Percentiles rank a stretch among this genome's conserved stretches.
Evolutionary conservation across 2,113 vertebrate genomes (phyloP).

Genomic region (Dipodomys merriami): DNA sequence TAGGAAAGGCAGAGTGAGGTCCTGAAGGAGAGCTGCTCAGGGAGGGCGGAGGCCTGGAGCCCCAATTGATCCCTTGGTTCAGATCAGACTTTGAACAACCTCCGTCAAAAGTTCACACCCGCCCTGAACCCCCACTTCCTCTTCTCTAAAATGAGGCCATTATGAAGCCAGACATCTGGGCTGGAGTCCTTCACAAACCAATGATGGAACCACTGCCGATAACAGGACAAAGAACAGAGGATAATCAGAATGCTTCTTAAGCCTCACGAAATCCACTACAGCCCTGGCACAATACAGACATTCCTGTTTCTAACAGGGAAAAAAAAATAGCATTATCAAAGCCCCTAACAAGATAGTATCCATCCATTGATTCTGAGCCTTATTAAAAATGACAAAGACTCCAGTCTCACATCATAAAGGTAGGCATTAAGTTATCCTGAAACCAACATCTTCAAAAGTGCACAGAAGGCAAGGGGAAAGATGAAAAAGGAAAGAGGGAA

Average conservation of each 20-base stretch:
- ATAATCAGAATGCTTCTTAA: background rate
- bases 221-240: background rate
- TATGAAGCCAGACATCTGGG: background rate
- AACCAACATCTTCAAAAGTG: background rate
- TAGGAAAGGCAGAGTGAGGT: accelerated
- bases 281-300: background rate
- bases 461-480: background rate
- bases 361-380: background rate
- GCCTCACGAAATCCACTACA: background rate
- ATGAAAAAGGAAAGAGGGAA: background rate
- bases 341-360: background rate
- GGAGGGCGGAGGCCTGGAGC: background rate
- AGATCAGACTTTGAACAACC: background rate
- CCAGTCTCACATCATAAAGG: background rate
- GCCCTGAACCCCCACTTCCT: background rate
- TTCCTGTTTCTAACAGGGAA: background rate
- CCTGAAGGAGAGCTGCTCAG: background rate
- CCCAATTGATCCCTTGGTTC: background rate
- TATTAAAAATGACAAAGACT: background rate
- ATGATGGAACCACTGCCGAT: accelerated
- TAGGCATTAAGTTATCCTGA: background rate
- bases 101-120: background rate
- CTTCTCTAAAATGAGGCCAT: background rate
- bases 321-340: background rate
- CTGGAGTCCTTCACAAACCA: background rate